Percentiles rank a stretch among this genome's conserved stretches.
These are phyloP conservation scores for Eupithecia dodoneata DNA, from an alignment of 2,888 invertebrate species.

Conservation along the genomic window DNA sequence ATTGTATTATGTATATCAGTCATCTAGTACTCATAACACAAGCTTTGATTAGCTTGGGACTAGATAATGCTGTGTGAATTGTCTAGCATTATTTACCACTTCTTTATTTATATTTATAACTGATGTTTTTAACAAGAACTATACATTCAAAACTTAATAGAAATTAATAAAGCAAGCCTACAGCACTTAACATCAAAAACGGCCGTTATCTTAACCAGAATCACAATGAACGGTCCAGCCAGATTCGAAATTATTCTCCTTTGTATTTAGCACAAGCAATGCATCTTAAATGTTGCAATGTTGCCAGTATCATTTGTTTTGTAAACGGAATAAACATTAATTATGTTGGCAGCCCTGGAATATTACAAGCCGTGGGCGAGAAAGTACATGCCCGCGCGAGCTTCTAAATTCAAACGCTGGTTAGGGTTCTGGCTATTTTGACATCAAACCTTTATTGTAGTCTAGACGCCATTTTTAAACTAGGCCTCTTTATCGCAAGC, in stretches of 20 bases:
- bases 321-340: slow-evolving; percentile 25
- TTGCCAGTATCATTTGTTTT: slow-evolving; percentile 20
- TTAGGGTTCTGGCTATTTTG: slow-evolving; percentile 20
- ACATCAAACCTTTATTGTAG: slow-evolving; percentile 2
- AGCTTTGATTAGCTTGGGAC: too few relatives aligned
- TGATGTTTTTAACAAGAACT: not conserved
- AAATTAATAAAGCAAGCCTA: not conserved
- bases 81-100: too few relatives aligned
- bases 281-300: slow-evolving; percentile 23
- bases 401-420: slow-evolving; percentile 57
- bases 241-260: slow-evolving; percentile 6
- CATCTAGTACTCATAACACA: too few relatives aligned
- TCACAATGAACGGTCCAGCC: slow-evolving; percentile 1
- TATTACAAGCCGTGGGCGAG: slow-evolving; percentile 58
- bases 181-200: not conserved
- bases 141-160: not conserved
- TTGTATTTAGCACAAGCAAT: slow-evolving; percentile 17
- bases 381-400: slow-evolving; percentile 52
- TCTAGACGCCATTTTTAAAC: not conserved
- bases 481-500: not conserved
- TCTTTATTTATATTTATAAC: not conserved
- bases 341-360: slow-evolving; percentile 49
- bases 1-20: too few relatives aligned
- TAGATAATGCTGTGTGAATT: too few relatives aligned
- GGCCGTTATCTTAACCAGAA: not conserved